Evolutionary conservation across 2,888 invertebrate species (phyloP), one percentile per base, ranked within the genome.

Genomic region (Agrochola macilenta): DNA sequence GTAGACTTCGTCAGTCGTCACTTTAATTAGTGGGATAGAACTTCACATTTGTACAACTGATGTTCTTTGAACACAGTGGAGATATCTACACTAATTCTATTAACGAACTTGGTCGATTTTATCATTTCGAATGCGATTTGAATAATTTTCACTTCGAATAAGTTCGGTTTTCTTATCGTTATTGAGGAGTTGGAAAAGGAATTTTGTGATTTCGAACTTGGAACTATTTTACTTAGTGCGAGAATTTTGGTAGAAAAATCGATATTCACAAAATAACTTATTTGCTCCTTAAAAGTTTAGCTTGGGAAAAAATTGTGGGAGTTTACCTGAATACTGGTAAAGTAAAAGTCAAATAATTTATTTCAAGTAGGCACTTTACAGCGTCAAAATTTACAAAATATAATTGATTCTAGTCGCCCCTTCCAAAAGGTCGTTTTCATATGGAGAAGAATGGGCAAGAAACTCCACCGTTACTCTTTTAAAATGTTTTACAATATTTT

Each of bases 21-120:
- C 78, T 86, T 86, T 83, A 88, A 88, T 88, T 88, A 88, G 80
- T 73, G 23, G 14, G 65, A 60, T 66, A 57, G 49, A 85, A 85
- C 75, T 87, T 78, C 76, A 85, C 81, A 78, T 88, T 84, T 78
- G 84, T 73, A 52, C 43, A 74, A 66, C 20, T 71, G 61, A 72
- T 11, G 39, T 76, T 69, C 76, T 76, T 79, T 85, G 80, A 81
- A 76, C 54, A 64, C 68, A 43, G 26, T 64, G 30, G n/a, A 73
- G 85, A 70, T 26, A 82, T 74, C 71, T 20, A 69, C 52, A 43
- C 74, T 77, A 76, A 87, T 87, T 87, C 76, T 76, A 69, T 81
- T 81, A 80, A 57, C 39, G 64, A 70, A 68, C 60, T 83, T 69
- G n/a, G 58, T 69, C 57, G 64, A 39, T 65, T 39, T 64, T 66